phyloP scores from a whole-genome alignment of 2,797 vertebrate genomes.

The Microctenopoma lineatum region DNA sequence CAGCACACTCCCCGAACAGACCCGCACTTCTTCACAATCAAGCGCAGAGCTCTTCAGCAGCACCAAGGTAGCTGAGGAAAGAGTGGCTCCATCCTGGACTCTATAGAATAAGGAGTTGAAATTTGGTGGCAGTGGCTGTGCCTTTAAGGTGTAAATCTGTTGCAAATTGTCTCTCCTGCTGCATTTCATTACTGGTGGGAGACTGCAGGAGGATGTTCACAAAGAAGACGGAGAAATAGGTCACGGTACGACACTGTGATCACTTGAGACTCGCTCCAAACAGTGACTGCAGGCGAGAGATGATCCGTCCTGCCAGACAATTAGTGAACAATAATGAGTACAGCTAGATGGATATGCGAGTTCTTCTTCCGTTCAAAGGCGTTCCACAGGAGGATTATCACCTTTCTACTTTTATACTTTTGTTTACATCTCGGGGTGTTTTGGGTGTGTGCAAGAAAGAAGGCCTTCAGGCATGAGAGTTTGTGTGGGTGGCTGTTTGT shows the following conservation, averaged over 20 bases:
- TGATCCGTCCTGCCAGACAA: slow-evolving; percentile 54
- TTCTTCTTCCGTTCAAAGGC: slow-evolving; percentile 20
- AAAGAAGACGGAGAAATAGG: slow-evolving; percentile 56
- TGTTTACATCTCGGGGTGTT: slow-evolving; percentile 25
- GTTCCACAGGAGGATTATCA: slow-evolving; percentile 27
- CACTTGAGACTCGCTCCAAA: slow-evolving; percentile 48
- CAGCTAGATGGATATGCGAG: slow-evolving; percentile 27
- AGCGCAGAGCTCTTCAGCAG: slow-evolving; percentile 33
- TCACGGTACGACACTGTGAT: slow-evolving; percentile 47
- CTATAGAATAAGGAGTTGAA: slow-evolving; percentile 61
- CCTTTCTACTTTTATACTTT: slow-evolving; percentile 16
- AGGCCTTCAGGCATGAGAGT: slow-evolving; percentile 43
- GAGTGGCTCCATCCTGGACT: slow-evolving; percentile 50
- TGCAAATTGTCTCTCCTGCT: slow-evolving; percentile 58
- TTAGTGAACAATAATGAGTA: slow-evolving; percentile 51
- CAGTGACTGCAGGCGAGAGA: slow-evolving; percentile 31
- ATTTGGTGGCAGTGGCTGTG: slow-evolving; percentile 57
- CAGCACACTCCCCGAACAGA: slow-evolving; percentile 34
- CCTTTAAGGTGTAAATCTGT: slow-evolving; percentile 65
- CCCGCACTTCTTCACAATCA: slow-evolving; percentile 55
- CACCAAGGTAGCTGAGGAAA: slow-evolving; percentile 36
- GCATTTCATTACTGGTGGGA: slow-evolving; percentile 64
- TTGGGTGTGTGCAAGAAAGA: slow-evolving; percentile 25
- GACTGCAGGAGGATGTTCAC: slow-evolving; percentile 44
- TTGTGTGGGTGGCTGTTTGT: slow-evolving; percentile 66